Base-by-base conservation (phyloP, 2,888 invertebrate species). In the Uloborus plumipes region DNA sequence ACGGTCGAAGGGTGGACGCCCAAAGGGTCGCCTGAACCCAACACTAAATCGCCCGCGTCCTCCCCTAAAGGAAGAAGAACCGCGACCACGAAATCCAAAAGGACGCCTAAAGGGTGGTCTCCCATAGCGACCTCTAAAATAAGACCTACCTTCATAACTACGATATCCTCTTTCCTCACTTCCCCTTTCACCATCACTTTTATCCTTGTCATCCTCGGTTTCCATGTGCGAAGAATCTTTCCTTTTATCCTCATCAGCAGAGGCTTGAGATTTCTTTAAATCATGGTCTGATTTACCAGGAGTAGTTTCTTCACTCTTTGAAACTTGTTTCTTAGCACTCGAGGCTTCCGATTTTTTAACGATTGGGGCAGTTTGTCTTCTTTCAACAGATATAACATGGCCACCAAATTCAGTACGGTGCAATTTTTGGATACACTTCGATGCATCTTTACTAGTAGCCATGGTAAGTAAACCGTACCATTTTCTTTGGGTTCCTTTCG, bases 401-500 rank as follows among this genome's bases (percentile, higher is more conserved):
- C 98, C 98, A 89, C 98, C 97, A 65, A 98, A 91, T 90, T 98
- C 97, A 50, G 97, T 97, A 85, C 95, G 93, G 89, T 98, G 96
- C 73, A 98, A 91, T 89, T 96, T 93, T 87, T 94, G 93, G 86
- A 86, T 85, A 65, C 85, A 85, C 64, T 86, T 86, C 55, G 85
- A 70, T 16, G 86, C 86, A 79, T 86, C 86, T 74, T 93, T 94
- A n/a, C 94, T 92, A 20, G 95, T 94, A 0, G 94, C 94, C 96
- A 99, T 97, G 0, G 97, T 97, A 1, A 99, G 96, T 89, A 97
- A 97, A 47, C 98, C 99, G 88, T 97, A 98, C 89, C 97, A 97
- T 81, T 95, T 93, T 16, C 80, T 62, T 16, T 74, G 80, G 16
- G 95, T 95, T 7, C 72, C 71, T 85, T 94, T 92, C 0, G 97